Base-by-base conservation (phyloP, 2,888 invertebrate genomes). In the Drosophila affinis region DNA sequence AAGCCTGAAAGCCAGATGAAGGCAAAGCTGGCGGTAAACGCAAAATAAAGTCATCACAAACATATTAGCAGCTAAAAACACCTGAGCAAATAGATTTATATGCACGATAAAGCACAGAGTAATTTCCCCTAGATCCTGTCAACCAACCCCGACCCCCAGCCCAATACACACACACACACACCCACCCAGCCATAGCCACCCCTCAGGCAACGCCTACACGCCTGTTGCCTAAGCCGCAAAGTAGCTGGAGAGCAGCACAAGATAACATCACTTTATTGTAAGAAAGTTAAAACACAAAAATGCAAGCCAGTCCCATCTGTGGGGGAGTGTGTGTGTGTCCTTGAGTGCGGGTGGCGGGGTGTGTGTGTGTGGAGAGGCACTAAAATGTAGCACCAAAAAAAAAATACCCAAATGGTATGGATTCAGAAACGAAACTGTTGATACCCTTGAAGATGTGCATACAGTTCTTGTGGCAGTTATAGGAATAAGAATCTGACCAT, bases 51-150 rank as follows among this genome's bases (percentile, higher is more conserved):
- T 89, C 90, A 88, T 89, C 91, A 90, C 84, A 88, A 90, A 89
- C 86, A 88, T 90, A 90, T 90, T 88, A 84, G 86, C 81, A 79
- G 77, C 78, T 77, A 82, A 81, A 87, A 87, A 90, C 91, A 90
- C 91, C 91, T 90, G 90, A 90, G 89, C 88, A 90, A 90, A 90
- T 90, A 89, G 84, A 87, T 90, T 86, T 87, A 89, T 88, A 81
- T 88, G 80, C 77, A 78, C 85, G 81, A 86, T 85, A 87, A 78
- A 79, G 83, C 79, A 77, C 75, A 82, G 76, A 80, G 88, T 82
- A 80, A 87, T 86, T 86, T 86, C 85, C 78, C 78, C 71, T 87
- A 87, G 79, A 89, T 88, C 85, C 90, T 90, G 90, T 89, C 81
- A 89, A 73, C 49, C 62, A 14, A n/a, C 39, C 7, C 63, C 71